These are phyloP conservation scores for Anas platyrhynchos DNA, from an alignment of 2,113 vertebrate species.

Conservation along the genomic window DNA sequence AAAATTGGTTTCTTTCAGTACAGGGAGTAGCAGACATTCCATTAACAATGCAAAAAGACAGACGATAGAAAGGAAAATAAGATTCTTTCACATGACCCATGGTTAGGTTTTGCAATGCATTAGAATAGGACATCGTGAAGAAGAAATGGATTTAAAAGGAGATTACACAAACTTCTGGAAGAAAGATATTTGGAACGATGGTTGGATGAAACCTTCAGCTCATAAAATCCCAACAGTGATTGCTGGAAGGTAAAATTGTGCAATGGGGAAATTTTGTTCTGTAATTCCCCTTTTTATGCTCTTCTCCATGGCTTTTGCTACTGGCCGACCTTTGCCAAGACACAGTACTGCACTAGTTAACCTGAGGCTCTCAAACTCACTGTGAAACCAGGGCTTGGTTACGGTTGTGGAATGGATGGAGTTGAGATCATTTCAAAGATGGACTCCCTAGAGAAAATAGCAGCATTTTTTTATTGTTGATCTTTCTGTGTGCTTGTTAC, in stretches of 20 bases:
- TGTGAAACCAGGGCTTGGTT: not conserved
- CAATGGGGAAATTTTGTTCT: not conserved
- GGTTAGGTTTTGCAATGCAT: not conserved
- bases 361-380: not conserved
- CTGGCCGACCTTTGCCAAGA: not conserved
- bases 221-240: not conserved
- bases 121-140: not conserved
- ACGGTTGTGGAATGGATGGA: not conserved
- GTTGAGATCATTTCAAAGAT: not conserved
- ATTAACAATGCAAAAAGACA: not conserved
- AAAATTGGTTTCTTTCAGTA: accelerated
- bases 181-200: not conserved
- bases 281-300: not conserved
- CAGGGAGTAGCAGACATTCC: not conserved
- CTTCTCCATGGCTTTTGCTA: not conserved
- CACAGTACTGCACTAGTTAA: not conserved
- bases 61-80: not conserved
- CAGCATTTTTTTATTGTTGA: not conserved
- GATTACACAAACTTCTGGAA: not conserved
- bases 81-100: not conserved
- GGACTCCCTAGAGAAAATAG: not conserved
- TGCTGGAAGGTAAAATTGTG: not conserved
- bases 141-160: not conserved
- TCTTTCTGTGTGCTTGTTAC: not conserved
- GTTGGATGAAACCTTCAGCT: not conserved